Base-by-base conservation (phyloP, 1,140 invertebrate species). In the Meloidogyne floridensis region DNA sequence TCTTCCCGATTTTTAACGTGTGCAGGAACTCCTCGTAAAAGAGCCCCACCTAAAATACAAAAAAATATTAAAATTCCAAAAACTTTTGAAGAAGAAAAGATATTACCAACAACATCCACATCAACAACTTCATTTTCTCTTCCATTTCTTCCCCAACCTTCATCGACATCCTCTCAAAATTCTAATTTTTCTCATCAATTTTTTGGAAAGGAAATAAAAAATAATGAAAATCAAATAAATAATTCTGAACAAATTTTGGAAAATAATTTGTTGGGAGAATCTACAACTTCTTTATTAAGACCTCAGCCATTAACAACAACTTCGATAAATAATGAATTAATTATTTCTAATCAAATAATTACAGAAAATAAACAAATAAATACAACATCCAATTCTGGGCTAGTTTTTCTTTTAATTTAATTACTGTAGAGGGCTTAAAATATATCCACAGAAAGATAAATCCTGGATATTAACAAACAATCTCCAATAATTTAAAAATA, bases 21-120 rank as follows among this genome's bases (percentile, higher is more conserved):
- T 72, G 74, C 75, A 10, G 74, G 80, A 3, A 81, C 75, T 32
- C 74, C 80, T 13, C 56, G 80, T 10, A 81, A 81, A 72, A 74
- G 80, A 54, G 74, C 74, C 8, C 80, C 69, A 13, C 80, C 74
- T 20, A 54, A 47, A 73, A 71, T 32, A n/a, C n/a, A 15, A 65
- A 65, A 65, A 65, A 65, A 65, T 65, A n/a, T 65, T 65, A 65
- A n/a, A 65, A 54, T 13, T 0, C 53, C 0, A 54, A 65, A 65
- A 65, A n/a, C n/a, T n/a, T n/a, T 65, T 65, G 59, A 65, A 65
- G 32, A 32, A 32, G n/a, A 65, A n/a, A 65, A 65, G 2, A 59
- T 15, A 13, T 65, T 32, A 32, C 32, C 32, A 32, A 32, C 59
- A 65, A n/a, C 59, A n/a, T 8, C 47, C 7, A 4, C 47, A 47